Evolutionary conservation across 2,888 invertebrate genomes (phyloP).

Genomic region (Tinea trinotella): DNA sequence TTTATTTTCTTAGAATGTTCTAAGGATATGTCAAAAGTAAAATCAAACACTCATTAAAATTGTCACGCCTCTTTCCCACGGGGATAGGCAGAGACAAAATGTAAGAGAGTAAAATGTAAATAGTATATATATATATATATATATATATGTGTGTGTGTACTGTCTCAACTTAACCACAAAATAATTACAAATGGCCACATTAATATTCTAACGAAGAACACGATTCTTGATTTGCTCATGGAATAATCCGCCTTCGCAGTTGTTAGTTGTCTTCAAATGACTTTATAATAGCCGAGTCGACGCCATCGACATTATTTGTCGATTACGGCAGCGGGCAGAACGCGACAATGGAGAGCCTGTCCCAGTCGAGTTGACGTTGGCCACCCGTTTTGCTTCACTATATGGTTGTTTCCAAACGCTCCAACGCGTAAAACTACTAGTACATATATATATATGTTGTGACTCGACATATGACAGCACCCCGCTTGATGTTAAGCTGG

Average conservation of each 20-base stretch:
- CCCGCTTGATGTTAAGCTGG: too few species aligned
- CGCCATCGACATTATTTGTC: slow-evolving; percentile 56
- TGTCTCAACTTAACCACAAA: not conserved
- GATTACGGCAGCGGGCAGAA: slow-evolving; percentile 37
- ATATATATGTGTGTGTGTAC: too few species aligned
- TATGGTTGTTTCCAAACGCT: not conserved
- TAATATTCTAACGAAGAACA: slow-evolving; percentile 6
- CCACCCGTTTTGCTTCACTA: not conserved
- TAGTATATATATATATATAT: too few species aligned
- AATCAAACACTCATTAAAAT: too few species aligned
- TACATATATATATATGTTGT: not conserved
- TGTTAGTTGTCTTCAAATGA: slow-evolving; percentile 49
- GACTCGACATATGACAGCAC: too few species aligned
- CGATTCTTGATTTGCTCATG: slow-evolving; percentile 19
- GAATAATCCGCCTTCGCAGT: slow-evolving; percentile 38
- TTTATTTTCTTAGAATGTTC: too few species aligned
- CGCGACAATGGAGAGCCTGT: slow-evolving; percentile 21
- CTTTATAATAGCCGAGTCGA: slow-evolving; percentile 50
- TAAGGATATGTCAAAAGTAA: too few species aligned
- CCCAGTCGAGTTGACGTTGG: slow-evolving; percentile 2
- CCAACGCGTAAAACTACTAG: not conserved
- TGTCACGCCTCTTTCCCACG: too few species aligned
- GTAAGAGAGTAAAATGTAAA: too few species aligned
- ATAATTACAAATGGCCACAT: slow-evolving; percentile 7
- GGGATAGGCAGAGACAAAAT: too few species aligned